phyloP scores from a whole-genome alignment of 2,888 invertebrate species.

The Lasioglossum pauxillum region DNA sequence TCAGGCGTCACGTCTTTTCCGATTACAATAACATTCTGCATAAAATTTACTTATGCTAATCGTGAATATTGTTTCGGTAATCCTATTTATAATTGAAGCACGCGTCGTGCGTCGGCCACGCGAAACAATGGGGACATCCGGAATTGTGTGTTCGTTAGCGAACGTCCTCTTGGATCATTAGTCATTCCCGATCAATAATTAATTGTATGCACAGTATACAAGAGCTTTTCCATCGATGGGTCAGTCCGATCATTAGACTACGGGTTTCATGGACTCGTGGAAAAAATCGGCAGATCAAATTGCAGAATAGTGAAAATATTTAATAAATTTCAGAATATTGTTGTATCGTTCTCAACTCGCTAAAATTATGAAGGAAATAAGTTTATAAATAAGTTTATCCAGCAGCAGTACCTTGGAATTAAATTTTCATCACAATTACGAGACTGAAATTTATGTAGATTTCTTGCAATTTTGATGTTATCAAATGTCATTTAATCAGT shows the following conservation, averaged over 20 bases:
- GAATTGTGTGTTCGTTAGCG: not conserved
- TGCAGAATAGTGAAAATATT: not conserved
- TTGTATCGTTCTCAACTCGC: not conserved
- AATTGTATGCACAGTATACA: not conserved
- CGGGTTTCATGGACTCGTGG: not conserved
- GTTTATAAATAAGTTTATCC: too few relatives aligned
- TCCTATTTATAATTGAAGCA: not conserved
- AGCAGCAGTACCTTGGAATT: too few relatives aligned
- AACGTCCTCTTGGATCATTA: not conserved
- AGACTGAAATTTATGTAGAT: too few relatives aligned
- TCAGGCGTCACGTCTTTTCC: not conserved
- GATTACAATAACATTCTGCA: not conserved
- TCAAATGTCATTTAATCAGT: not conserved
- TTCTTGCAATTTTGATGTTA: too few relatives aligned
- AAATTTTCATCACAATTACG: too few relatives aligned
- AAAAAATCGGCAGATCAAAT: not conserved
- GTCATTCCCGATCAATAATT: constrained; percentile 2
- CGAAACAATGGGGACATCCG: not conserved
- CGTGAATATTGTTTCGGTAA: not conserved
- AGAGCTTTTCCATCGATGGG: not conserved
- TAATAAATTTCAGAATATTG: not conserved
- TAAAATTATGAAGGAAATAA: too few relatives aligned
- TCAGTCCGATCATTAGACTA: not conserved
- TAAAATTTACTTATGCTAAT: not conserved
- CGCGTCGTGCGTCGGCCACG: not conserved